A percentile compares a stretch with the other conserved stretches of the same genome.
Evolutionary conservation across 1,140 invertebrate genomes (phyloP).

Genomic region (Anastatus disparis): DNA sequence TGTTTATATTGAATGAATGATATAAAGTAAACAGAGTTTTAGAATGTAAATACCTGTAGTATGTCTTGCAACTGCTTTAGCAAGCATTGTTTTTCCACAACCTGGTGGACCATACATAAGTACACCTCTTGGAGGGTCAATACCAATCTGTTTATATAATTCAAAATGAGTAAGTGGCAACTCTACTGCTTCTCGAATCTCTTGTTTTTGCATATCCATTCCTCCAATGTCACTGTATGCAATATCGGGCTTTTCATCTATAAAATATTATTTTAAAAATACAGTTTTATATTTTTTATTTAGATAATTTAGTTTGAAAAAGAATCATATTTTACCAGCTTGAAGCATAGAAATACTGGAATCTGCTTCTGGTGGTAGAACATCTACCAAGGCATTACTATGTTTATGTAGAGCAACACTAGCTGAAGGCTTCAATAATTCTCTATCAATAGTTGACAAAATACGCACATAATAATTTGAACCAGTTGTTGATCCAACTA

Average conservation of each 20-base stretch:
- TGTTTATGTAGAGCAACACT: constrained; percentile 98
- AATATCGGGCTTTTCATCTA: constrained; percentile 98
- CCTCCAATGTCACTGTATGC: constrained; percentile 98
- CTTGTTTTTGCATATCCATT: constrained; percentile 99
- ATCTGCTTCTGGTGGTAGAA: constrained; percentile 97
- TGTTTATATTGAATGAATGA: background rate
- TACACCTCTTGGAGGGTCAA: constrained; percentile 96
- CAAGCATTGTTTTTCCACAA: constrained; percentile 98
- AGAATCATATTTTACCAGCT: constrained; percentile 71
- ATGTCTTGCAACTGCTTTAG: constrained; percentile 97
- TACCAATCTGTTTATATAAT: constrained; percentile 98
- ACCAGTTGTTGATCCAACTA: constrained; percentile 82
- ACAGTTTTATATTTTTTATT: background rate
- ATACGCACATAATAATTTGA: constrained; percentile 99
- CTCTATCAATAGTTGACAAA: constrained; percentile 94
- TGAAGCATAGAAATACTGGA: constrained; percentile 96
- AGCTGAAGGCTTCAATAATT: constrained; percentile 93
- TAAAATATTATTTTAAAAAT: constrained; percentile 26
- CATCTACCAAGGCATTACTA: constrained; percentile 97
- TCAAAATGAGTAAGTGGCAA: constrained; percentile 98
- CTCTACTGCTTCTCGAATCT: constrained; percentile 98
- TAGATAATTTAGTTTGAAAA: background rate
- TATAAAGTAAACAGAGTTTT: constrained; percentile 29
- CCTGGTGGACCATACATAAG: constrained; percentile 98
- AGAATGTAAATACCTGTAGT: constrained; percentile 88